Base-by-base conservation (phyloP, 2,888 invertebrate species). In the Sepiola atlantica region DNA sequence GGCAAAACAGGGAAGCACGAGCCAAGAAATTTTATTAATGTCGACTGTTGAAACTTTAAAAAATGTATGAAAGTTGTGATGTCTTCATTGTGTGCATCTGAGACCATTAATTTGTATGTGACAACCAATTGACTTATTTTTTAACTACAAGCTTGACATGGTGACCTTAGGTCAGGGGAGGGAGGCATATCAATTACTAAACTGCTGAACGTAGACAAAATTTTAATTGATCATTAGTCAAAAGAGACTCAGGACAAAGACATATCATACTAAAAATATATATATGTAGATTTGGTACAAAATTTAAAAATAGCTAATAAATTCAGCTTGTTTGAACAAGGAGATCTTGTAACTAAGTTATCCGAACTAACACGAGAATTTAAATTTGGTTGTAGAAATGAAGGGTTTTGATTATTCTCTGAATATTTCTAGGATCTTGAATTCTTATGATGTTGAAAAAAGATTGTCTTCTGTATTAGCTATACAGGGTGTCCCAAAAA, bases 11-110 rank as follows among this genome's bases (percentile, higher is more conserved):
- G 95, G 96, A 96, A 94, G 96, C 96, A 90, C 96, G 96, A 94
- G 96, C 96, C 55, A 96, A 96, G 95, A 96, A 96, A 93, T 96
- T 96, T 95, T 96, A 96, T 94, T 96, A 95, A 92, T 55, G 90
- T n/a, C 24, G 20, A 94, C 55, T 90, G 32, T n/a, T 91, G 91
- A 45, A 90, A 32, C n/a, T 77, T 77, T 77, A 77, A 77, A 18
- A n/a, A 77, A 77, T 77, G 77, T 77, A n/a, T 77, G 77, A 77
- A 77, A 77, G 77, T 77, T 77, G n/a, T 77, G 77, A 77, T 14
- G 77, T 77, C 77, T 77, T 77, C 77, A n/a, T 77, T 77, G 77
- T 77, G 77, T n/a, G 77, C n/a, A 77, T 77, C 77, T 77, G 77
- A 77, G 77, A 77, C 14, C 16, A 77, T 77, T 77, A 77, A 77